Conservation (phyloP, 1,140 invertebrate genomes). For the Manduca sexta region DNA sequence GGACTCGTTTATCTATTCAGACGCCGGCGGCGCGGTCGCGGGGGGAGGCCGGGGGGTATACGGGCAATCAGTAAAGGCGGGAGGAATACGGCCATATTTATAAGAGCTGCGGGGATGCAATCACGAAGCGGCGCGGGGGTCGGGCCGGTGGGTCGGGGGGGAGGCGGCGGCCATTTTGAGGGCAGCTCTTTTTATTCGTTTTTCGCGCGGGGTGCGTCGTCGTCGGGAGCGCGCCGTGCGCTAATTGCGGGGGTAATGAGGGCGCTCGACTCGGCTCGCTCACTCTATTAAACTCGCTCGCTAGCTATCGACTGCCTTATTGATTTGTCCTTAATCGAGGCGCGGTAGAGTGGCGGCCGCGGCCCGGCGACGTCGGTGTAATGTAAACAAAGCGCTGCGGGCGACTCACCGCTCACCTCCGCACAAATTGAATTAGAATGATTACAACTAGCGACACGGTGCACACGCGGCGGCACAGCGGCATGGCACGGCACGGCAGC, state of each 20-base stretch:
- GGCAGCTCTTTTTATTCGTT: conserved; percentile 74
- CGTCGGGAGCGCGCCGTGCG: conserved; percentile 66
- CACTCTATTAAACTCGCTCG: conserved; percentile 70
- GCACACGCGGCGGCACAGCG: conserved; percentile 20
- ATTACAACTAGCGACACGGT: conserved; percentile 30
- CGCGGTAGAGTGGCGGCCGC: conserved; percentile 49
- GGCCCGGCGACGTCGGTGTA: conserved; percentile 41
- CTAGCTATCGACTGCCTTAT: conserved; percentile 70
- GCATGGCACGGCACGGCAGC: neutral
- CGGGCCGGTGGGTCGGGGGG: conserved; percentile 47
- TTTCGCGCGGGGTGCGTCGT: conserved; percentile 71
- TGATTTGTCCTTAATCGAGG: conserved; percentile 69
- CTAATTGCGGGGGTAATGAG: conserved; percentile 73
- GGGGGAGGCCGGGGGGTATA: conserved; percentile 70
- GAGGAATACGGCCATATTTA: conserved; percentile 74
- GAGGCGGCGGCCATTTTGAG: conserved; percentile 73
- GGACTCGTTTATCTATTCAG: conserved; percentile 75
- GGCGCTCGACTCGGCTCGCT: conserved; percentile 65
- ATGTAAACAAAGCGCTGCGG: conserved; percentile 53
- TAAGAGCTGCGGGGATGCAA: conserved; percentile 74
- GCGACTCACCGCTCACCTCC: conserved; percentile 25
- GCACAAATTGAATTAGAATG: conserved; percentile 58
- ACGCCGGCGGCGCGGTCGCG: conserved; percentile 71
- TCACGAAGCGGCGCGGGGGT: conserved; percentile 71
- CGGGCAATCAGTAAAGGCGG: conserved; percentile 74